Conservation (phyloP, 1,140 invertebrate species). For the Drosophila nigromelanica region DNA sequence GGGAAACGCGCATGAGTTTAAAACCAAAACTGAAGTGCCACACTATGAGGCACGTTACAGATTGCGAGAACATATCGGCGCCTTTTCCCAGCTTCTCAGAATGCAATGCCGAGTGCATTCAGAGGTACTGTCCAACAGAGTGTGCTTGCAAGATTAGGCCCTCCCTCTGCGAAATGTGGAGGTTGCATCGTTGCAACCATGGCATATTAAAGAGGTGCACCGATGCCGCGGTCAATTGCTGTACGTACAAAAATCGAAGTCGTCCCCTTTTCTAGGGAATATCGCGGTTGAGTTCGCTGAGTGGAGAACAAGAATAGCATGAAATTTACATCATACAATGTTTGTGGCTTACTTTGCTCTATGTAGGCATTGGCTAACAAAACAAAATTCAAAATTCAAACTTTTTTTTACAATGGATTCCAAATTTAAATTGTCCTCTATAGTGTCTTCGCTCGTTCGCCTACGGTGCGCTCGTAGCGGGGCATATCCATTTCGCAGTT, state of each 20-base stretch:
- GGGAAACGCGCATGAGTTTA: neutral
- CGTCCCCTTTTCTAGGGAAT: neutral
- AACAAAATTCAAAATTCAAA: conserved; percentile 28
- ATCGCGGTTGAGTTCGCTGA: too few relatives aligned
- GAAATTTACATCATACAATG: too few relatives aligned
- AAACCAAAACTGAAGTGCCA: conserved; percentile 9
- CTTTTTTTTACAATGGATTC: neutral
- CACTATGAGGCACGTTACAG: fast-evolving
- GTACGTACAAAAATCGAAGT: conserved; percentile 15
- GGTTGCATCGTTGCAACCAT: neutral
- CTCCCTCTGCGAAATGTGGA: conserved; percentile 41
- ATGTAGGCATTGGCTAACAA: neutral
- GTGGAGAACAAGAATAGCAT: too few relatives aligned
- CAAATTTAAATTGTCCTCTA: neutral
- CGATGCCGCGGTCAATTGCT: neutral
- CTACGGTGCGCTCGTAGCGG: neutral
- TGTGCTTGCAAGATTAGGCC: conserved; percentile 32
- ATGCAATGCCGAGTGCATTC: conserved; percentile 13
- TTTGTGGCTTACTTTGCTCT: neutral
- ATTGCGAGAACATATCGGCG: conserved; percentile 16
- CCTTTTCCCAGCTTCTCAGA: conserved; percentile 63
- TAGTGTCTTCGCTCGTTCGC: neutral
- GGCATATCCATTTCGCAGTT: neutral
- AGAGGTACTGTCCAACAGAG: conserved; percentile 31
- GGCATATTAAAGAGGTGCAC: conserved; percentile 11